Conservation (phyloP, 2,888 invertebrate genomes). For the Drosophila paramelanica region DNA sequence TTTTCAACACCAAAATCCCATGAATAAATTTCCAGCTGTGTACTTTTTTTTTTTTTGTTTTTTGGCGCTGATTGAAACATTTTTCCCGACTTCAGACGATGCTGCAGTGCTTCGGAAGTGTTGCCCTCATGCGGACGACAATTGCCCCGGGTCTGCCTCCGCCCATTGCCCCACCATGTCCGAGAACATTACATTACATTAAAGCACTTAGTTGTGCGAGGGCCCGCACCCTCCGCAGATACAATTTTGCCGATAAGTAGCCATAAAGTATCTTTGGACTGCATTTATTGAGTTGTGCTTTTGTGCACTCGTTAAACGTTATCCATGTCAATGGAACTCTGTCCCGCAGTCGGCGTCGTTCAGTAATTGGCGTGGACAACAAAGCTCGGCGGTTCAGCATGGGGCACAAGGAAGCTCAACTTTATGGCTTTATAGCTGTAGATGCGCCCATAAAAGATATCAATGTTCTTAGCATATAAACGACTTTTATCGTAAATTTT, state of each 20-base stretch:
- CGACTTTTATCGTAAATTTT: slow-evolving; percentile 61
- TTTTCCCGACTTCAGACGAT: slow-evolving; percentile 6
- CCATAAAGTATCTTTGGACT: slow-evolving; percentile 68
- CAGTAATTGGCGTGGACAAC: slow-evolving; percentile 64
- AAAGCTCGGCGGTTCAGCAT: slow-evolving; percentile 29
- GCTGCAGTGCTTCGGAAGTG: slow-evolving; percentile 18
- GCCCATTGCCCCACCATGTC: not conserved
- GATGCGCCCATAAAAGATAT: slow-evolving; percentile 46
- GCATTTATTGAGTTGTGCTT: slow-evolving; percentile 63
- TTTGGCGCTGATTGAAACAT: slow-evolving; percentile 63
- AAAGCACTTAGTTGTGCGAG: slow-evolving; percentile 30
- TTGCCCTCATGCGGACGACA: slow-evolving; percentile 60
- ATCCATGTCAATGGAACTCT: slow-evolving; percentile 50
- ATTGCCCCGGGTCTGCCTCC: slow-evolving; percentile 14
- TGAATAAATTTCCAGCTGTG: slow-evolving; percentile 38
- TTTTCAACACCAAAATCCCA: slow-evolving; percentile 49
- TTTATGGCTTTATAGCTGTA: slow-evolving; percentile 41
- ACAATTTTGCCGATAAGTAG: slow-evolving; percentile 60
- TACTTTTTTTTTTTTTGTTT: slow-evolving; percentile 11
- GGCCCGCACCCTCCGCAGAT: slow-evolving; percentile 43
- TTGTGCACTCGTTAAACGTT: slow-evolving; percentile 64
- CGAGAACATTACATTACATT: slow-evolving; percentile 28
- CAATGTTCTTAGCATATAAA: slow-evolving; percentile 56
- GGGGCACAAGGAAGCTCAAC: slow-evolving; percentile 41
- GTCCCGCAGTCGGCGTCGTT: slow-evolving; percentile 29